phyloP scores from a whole-genome alignment of 1,140 invertebrate genomes.

The Dendrolimus punctatus region DNA sequence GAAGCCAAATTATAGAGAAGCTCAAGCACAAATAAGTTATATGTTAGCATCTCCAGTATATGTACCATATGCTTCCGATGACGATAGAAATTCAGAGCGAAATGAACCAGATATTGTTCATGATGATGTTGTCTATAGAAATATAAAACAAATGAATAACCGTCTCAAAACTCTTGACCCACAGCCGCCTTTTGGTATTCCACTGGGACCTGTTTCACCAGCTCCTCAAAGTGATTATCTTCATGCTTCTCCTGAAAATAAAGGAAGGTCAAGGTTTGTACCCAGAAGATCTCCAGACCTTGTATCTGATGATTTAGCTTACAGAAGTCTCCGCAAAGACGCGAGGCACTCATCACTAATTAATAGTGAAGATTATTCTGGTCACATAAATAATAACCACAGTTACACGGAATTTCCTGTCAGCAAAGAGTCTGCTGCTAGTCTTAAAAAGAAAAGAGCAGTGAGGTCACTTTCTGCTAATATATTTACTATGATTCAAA shows the following conservation, averaged over 20 bases:
- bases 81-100: conserved; percentile 67
- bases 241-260: conserved; percentile 79
- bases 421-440: conserved; percentile 46
- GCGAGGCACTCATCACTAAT: conserved; percentile 56
- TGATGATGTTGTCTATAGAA: conserved; percentile 89
- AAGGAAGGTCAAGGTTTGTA: conserved; percentile 75
- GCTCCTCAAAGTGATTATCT: conserved; percentile 87
- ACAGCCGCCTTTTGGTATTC: conserved; percentile 92
- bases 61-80: conserved; percentile 57
- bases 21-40: conserved; percentile 79
- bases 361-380: conserved; percentile 51
- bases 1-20: conserved; percentile 62
- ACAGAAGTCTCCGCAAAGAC: conserved; percentile 87
- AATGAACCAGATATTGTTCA: conserved; percentile 85
- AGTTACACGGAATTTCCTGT: conserved; percentile 55
- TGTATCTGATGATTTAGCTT: conserved; percentile 90
- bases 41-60: conserved; percentile 81
- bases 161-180: conserved; percentile 81
- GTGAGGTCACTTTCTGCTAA: conserved; percentile 87
- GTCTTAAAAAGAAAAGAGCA: conserved; percentile 80
- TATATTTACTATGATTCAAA: conserved; percentile 80
- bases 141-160: conserved; percentile 83
- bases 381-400: conserved; percentile 54
- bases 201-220: conserved; percentile 83
- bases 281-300: conserved; percentile 83